Percentiles rank a stretch among this genome's conserved stretches.
Conservation (phyloP, 1,140 invertebrate genomes). For the Amyelois transitella region DNA sequence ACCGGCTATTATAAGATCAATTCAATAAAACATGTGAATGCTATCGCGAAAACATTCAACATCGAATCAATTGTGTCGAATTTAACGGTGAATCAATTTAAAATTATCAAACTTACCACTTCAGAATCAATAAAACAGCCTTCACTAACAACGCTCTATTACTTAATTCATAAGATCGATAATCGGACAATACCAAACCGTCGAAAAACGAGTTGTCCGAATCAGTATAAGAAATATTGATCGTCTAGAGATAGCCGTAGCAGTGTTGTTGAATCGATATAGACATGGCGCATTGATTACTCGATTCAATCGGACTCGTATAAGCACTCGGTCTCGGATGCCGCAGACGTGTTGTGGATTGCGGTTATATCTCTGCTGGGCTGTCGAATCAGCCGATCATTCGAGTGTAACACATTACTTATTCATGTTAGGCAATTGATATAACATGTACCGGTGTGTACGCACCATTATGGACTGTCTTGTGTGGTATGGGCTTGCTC, state of each 20-base stretch:
- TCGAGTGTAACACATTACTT: conserved; percentile 47
- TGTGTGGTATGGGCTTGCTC: background rate
- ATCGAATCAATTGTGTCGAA: conserved; percentile 56
- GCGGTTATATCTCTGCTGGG: conserved; percentile 43
- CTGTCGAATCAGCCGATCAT: conserved; percentile 47
- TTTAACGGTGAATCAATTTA: conserved; percentile 65
- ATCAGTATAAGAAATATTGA: conserved; percentile 64
- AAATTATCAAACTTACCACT: conserved; percentile 19
- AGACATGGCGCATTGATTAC: conserved; percentile 68
- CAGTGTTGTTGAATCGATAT: conserved; percentile 65
- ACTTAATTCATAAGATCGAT: conserved; percentile 7
- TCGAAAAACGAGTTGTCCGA: conserved; percentile 24
- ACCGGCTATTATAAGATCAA: conserved; percentile 33
- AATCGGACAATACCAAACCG: conserved; percentile 9
- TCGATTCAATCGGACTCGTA: conserved; percentile 61
- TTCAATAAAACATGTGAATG: conserved; percentile 42
- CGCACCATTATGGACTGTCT: background rate
- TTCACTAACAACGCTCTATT: background rate
- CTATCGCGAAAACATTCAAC: conserved; percentile 55
- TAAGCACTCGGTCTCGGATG: conserved; percentile 34
- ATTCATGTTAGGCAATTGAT: conserved; percentile 55
- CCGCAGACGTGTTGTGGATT: conserved; percentile 42
- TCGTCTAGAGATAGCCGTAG: conserved; percentile 58
- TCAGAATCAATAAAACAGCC: background rate
- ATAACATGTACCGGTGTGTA: conserved; percentile 30